A percentile compares a stretch with the other conserved stretches of the same genome.
Conservation (phyloP, 2,113 vertebrate genomes). For the Cisticola juncidis region DNA sequence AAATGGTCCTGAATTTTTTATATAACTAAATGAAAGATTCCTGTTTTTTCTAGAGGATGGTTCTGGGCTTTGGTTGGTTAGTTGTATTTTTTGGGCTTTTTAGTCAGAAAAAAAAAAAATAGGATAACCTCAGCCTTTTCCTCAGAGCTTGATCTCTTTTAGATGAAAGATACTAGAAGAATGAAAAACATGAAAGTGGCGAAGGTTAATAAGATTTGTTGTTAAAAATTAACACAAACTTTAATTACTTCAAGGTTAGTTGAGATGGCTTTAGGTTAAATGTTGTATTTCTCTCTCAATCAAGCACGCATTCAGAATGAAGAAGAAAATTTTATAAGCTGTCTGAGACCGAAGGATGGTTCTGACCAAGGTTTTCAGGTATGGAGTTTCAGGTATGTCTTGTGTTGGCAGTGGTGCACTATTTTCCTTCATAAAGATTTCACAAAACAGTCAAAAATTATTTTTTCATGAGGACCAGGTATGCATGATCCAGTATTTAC, state of each 20-base stretch:
- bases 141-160: not conserved
- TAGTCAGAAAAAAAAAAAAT: not conserved
- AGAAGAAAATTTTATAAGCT: not conserved
- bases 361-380: not conserved
- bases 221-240: not conserved
- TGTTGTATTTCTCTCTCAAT: not conserved
- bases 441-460: not conserved
- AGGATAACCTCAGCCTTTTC: not conserved
- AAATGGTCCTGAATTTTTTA: not conserved
- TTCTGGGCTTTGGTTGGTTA: not conserved
- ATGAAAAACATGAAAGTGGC: not conserved
- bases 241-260: not conserved
- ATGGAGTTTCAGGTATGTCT: not conserved
- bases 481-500: not conserved
- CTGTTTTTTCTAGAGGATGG: not conserved
- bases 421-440: not conserved
- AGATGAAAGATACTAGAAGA: not conserved
- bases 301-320: not conserved
- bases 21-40: not conserved
- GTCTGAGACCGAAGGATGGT: not conserved
- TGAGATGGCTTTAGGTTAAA: not conserved
- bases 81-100: accelerated
- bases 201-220: not conserved
- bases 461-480: not conserved
- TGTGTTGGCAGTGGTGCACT: accelerated